Evolutionary conservation across 1,140 invertebrate species (phyloP).

Genomic region (Thalassaphorura encarpata): DNA sequence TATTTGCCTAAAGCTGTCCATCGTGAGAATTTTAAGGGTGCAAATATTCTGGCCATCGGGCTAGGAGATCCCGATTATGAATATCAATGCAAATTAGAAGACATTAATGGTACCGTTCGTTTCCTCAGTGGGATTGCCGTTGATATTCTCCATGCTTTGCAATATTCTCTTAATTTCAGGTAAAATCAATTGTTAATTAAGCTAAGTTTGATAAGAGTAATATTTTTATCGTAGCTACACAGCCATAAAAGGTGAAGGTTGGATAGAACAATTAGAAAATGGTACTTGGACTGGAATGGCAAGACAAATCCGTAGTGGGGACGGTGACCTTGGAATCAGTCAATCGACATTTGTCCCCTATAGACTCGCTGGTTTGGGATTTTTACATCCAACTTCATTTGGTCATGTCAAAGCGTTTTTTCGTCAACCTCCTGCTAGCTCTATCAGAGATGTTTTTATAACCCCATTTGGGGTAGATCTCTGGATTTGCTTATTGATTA

Average conservation of each 20-base stretch:
- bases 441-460: slow-evolving; percentile 35
- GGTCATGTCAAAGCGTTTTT: slow-evolving; percentile 35
- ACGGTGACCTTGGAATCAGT: slow-evolving; percentile 6
- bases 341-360: background rate
- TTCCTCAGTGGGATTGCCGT: background rate
- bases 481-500: slow-evolving; percentile 6
- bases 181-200: background rate
- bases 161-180: background rate
- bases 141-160: background rate
- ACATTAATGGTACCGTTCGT: background rate
- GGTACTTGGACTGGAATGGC: slow-evolving; percentile 15
- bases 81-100: background rate
- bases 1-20: too few relatives aligned
- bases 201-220: background rate
- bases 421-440: slow-evolving; percentile 42
- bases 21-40: too few relatives aligned
- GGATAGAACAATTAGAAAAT: slow-evolving; percentile 8
- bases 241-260: slow-evolving; percentile 8
- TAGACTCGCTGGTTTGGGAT: background rate
- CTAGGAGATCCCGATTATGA: background rate
- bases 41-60: too few relatives aligned
- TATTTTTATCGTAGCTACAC: slow-evolving; percentile 5
- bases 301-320: background rate
- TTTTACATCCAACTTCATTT: background rate
- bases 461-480: slow-evolving; percentile 9